Base-by-base conservation (phyloP, 2,113 vertebrate species). In the Sturnira hondurensis region DNA sequence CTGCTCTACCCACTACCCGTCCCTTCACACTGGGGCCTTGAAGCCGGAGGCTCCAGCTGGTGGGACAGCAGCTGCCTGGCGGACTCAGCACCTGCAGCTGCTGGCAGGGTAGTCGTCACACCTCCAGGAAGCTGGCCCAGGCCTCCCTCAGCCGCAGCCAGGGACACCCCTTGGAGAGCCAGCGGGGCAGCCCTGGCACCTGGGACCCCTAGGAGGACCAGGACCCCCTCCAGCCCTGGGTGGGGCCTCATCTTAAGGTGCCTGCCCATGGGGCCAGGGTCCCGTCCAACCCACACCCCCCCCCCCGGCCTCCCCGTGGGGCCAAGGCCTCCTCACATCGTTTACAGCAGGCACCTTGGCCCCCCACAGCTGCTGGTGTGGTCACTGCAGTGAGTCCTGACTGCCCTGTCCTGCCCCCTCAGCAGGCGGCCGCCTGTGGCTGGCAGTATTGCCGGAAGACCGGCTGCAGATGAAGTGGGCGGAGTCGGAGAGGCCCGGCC, bases 381-480 rank as follows among this genome's bases (percentile, higher is more conserved):
- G 77, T 33, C 22, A 3, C 10, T 31, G 22, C 70, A 56, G 43
- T 41, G 38, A 28, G 0, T 33, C 2, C 0, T 19, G 86, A 68
- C 11, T 28, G 0, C 22, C 0, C 0, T 52, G 11, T 93, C 52
- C n/a, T 91, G 71, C 89, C 91, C 41, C 38, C n/a, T 6, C 94
- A 99, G 98, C 78, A 58, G 97, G 98, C 86, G 98, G 99, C 71
- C 98, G 98, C 70, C 98, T 99, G 70, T 99, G 99, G 83, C 98
- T 99, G 93, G 98, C 98, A 0, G 99, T 99, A 31, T 98, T 99
- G 28, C 99, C 99, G 0, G 99, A 99, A 97, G 99, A 99, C 97
- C 98, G 98, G 73, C 98, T 99, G 33, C 99, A 99, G 97, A 99
- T 99, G 99, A 99, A 99, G 95, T 99, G 99, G 99, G 99, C 99